Evolutionary conservation across 1,140 invertebrate species (phyloP), one percentile per base, ranked within the genome.

Genomic region (Drosophila ohnishii): DNA sequence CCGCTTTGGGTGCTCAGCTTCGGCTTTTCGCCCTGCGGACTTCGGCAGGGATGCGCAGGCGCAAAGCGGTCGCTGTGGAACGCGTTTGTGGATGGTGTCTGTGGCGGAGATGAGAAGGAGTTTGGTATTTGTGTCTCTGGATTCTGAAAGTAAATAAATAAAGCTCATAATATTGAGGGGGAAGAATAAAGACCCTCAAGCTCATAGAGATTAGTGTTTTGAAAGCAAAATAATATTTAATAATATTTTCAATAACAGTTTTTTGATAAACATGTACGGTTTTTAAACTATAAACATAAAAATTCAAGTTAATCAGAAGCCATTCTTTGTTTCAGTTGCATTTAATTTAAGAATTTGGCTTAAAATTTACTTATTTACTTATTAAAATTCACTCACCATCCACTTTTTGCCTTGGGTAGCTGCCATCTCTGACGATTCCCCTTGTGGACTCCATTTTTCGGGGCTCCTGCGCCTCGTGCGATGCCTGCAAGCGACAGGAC

Each of bases 21-120:
- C 51, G 44, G 63, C 34, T 30, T 19, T 34, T 32, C 66, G 14
- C 16, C 28, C 34, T 22, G 28, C 53, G 34, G 19, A 39, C 22
- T n/a, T 51, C 25, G 3, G n/a, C 16, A 1, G 8, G 19, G 50
- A 14, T 25, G 59, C 75, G 74, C 75, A 58, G 40, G 45, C 75
- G 75, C 61, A 16, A 35, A 61, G 30, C 19, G 40, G 44, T 50
- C 2, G 3, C 2, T 50, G 62, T 75, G 74, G 74, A 76, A 32
- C 19, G 1, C 5, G 28, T 40, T 1, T 77, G 74, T 78, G 75
- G 74, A 78, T 44, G 30, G 5, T 32, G 37, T 59, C 16, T 9
- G 30, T 13, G 37, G 6, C 14, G 13, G 65, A 63, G 75, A 78
- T 77, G 75, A 25, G 63, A 35, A 59, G 10, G 13, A 7, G n/a